Percentiles rank a stretch among this genome's conserved stretches.
phyloP scores from a whole-genome alignment of 2,113 vertebrate species.

The Cynopterus brachyotis region DNA sequence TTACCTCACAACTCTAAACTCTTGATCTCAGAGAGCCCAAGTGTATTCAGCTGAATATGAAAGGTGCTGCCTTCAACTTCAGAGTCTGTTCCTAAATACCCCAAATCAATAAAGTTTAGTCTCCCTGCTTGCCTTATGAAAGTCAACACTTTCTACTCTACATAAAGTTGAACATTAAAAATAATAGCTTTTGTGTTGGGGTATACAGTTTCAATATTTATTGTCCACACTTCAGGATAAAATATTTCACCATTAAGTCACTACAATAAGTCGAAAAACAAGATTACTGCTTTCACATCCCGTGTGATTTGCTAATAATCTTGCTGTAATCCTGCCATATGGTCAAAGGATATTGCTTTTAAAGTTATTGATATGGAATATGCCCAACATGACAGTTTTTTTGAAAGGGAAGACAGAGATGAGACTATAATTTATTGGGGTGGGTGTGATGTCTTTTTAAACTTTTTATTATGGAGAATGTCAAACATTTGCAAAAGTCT shows the following conservation, averaged over 20 bases:
- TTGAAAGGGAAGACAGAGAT: neutral
- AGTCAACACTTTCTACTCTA: slow-evolving; percentile 60
- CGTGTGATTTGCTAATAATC: slow-evolving; percentile 76
- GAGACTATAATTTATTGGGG: neutral
- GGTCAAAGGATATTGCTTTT: slow-evolving; percentile 76
- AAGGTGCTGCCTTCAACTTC: slow-evolving; percentile 49
- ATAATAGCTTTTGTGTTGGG: slow-evolving; percentile 70
- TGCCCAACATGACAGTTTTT: slow-evolving; percentile 26
- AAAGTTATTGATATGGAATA: slow-evolving; percentile 65
- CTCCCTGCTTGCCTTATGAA: slow-evolving; percentile 49
- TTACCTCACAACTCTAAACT: neutral
- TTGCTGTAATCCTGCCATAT: slow-evolving; percentile 70
- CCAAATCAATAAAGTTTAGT: slow-evolving; percentile 36
- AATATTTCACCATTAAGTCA: slow-evolving; percentile 72
- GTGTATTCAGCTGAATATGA: neutral
- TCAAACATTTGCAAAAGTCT: neutral
- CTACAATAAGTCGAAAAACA: slow-evolving; percentile 76
- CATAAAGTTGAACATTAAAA: slow-evolving; percentile 70
- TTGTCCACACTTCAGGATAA: slow-evolving; percentile 71
- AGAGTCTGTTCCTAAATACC: slow-evolving; percentile 33
- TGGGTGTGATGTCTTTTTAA: neutral
- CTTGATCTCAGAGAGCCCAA: neutral
- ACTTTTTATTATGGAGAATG: neutral
- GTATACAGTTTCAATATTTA: slow-evolving; percentile 73
- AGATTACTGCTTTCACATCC: slow-evolving; percentile 78